A percentile compares a stretch with the other conserved stretches of the same genome.
phyloP scores from a whole-genome alignment of 1,140 invertebrate species.

The Pantala flavescens region DNA sequence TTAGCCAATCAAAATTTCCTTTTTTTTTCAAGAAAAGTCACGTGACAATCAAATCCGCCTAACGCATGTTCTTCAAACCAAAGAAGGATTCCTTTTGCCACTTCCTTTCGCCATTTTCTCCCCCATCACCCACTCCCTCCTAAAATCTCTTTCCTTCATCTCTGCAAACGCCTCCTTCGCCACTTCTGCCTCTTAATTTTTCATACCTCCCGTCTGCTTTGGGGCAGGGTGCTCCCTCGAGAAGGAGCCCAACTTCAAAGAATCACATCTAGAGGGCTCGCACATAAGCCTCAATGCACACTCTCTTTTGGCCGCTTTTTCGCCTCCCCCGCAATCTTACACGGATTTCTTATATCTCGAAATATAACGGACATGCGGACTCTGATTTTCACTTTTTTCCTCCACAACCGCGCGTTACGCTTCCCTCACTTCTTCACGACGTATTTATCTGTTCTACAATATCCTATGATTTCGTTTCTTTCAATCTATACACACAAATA shows the following conservation, averaged over 20 bases:
- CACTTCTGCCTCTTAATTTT: not conserved
- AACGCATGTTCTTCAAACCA: too few species aligned
- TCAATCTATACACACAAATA: too few species aligned
- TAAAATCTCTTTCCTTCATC: not conserved
- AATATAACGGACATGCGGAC: too few species aligned
- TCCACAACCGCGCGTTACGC: too few species aligned
- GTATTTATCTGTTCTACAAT: too few species aligned
- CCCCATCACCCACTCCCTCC: not conserved
- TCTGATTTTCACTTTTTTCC: too few species aligned
- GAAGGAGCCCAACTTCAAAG: not conserved
- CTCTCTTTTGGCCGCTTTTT: not conserved
- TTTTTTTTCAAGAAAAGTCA: too few species aligned
- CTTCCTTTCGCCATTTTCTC: not conserved
- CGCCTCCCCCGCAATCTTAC: not conserved
- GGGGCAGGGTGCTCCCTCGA: not conserved
- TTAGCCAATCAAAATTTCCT: too few species aligned
- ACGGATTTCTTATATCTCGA: not conserved
- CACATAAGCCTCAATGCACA: constrained; percentile 4
- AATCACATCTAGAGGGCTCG: not conserved
- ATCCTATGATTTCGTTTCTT: too few species aligned
- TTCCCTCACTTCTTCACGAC: too few species aligned
- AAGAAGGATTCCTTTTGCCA: not conserved
- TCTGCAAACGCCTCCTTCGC: not conserved
- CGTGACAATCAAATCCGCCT: too few species aligned
- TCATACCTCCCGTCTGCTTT: not conserved